Evolutionary conservation across 2,888 invertebrate genomes (phyloP), one percentile per base, ranked within the genome.

Genomic region (Andrena flavipes): DNA sequence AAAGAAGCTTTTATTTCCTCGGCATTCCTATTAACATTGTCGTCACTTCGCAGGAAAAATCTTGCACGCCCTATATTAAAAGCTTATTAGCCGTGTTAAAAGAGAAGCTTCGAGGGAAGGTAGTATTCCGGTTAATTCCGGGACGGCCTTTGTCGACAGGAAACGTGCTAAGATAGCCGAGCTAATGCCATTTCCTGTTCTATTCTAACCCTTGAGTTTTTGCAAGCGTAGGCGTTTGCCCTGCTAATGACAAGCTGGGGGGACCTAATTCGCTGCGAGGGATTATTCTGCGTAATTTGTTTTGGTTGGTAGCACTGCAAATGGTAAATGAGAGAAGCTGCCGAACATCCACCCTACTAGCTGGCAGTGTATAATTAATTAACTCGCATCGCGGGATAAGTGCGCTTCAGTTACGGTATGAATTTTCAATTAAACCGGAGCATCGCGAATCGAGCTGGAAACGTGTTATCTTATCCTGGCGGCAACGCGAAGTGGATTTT

Each of bases 21-120:
- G 71, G 63, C 71, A 76, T 48, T 63, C 42, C 63, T 71, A 76
- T 76, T 63, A 71, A 63, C 42, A 60, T 49, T 8, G 26, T 33
- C 16, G 10, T n/a, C 30, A n/a, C 8, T n/a, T n/a, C 33, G 2
- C 33, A 49, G 42, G 42, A 29, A 29, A 74, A 67, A 67, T 42
- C 51, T 30, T 23, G 20, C 29, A 3, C 4, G 60, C 1, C n/a
- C 10, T 51, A 16, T 51, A 67, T 59, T 65, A 65, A 77, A 77
- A 74, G 60, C 67, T 74, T 67, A 77, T 77, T 77, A 77, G 49
- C 35, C 10, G 29, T 10, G 30, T 73, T 73, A 73, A 64, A 56
- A 30, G 63, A 16, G 33, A 10, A 20, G 63, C 72, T 42, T 29
- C 13, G 29, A 49, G 54, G 35, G n/a, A 60, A 75, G 42, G 33